Conservation (phyloP, 2,888 invertebrate genomes). For the Lamproptera curius region DNA sequence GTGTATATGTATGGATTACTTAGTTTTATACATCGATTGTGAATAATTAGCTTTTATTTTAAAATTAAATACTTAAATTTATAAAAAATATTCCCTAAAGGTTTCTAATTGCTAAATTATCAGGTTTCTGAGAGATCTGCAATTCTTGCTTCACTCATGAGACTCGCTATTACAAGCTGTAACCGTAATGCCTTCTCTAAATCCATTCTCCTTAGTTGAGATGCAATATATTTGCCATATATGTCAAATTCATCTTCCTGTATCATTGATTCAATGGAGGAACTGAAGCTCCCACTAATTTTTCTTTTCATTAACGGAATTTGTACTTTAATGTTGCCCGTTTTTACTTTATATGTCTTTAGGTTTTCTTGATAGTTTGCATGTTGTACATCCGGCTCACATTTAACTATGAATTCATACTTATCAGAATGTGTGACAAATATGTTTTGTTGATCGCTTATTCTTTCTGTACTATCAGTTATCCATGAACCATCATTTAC, state of each 20-base stretch:
- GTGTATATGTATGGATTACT: no score
- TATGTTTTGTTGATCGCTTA: slow-evolving; percentile 29
- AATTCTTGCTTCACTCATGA: slow-evolving; percentile 61
- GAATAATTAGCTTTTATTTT: no score
- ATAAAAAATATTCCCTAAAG: no score
- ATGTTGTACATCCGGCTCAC: slow-evolving; percentile 32
- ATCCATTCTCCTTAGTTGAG: slow-evolving; percentile 62
- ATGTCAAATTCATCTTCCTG: slow-evolving; percentile 69
- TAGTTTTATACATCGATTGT: no score
- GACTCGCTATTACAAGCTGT: slow-evolving; percentile 60
- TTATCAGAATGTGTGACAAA: slow-evolving; percentile 38
- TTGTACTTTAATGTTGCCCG: slow-evolving; percentile 47
- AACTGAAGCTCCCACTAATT: slow-evolving; percentile 34
- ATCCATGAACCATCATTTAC: slow-evolving; percentile 30
- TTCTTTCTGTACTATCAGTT: slow-evolving; percentile 32
- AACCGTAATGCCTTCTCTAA: slow-evolving; percentile 54
- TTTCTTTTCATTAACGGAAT: slow-evolving; percentile 38
- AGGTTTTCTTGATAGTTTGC: slow-evolving; percentile 4
- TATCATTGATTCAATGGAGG: slow-evolving; percentile 28
- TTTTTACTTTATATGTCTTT: slow-evolving; percentile 34
- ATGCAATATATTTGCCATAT: slow-evolving; percentile 65
- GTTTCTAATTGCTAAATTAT: no score
- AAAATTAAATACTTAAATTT: no score
- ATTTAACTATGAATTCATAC: slow-evolving; percentile 40
- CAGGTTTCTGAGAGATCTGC: slow-evolving; percentile 38